Base-by-base conservation (phyloP, 2,113 vertebrate genomes). In the Centropus bengalensis region DNA sequence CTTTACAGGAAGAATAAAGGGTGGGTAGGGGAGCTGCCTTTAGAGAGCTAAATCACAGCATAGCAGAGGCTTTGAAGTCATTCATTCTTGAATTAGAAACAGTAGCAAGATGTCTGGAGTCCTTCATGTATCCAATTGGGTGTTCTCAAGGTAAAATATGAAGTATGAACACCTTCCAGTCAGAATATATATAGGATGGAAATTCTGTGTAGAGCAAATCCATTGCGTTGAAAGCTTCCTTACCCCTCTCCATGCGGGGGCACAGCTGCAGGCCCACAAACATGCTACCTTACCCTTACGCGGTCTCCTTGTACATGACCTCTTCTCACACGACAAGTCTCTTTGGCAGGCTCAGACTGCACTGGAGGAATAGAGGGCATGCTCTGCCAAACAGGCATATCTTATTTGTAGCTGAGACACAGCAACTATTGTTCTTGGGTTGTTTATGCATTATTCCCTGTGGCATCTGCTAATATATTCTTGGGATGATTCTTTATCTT, bases 391-490 rank as follows among this genome's bases (percentile, higher is more conserved):
- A 56, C 36, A 54, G 56, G 47, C 9, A 1, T n/a, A 66, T 44
- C 30, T 93, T 76, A 75, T 59, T 89, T 92, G 56, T 77, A 85
- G 63, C 88, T 88, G 64, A 77, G 68, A 82, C 49, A 71, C 1
- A 88, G 55, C 38, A 94, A 74, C 68, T 77, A 70, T 92, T 95
- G 82, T 91, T 95, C 82, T 86, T 63, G 40, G 11, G 12, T 71
- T 90, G 67, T 63, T 95, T 88, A 94, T 68, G 60, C 40, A 88
- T 94, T 89, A 89, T 85, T 91, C 78, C 47, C 85, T 42, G 26
- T 81, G 76, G 79, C 52, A 87, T 83, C 79, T 89, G 55, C n/a
- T 93, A 88, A 93, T 91, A 71, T 59, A 88, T 89, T 91, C 82
- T 59, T 81, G 51, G 68, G 55, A 42, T 74, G 51, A 89, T 77